Conservation (phyloP, 2,113 vertebrate species). For the Mus musculus region GRCm39 chr13:105970001-105970500, state of each 20-base stretch:
- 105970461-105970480: background rate
- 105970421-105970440: background rate
- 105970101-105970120: conserved; percentile 17
- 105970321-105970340: background rate
- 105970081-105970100: background rate
- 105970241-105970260: background rate
- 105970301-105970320: background rate
- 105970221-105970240: background rate
- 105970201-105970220: background rate
- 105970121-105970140: conserved; percentile 23
- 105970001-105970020: conserved; percentile 88
- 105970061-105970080: conserved; percentile 43
- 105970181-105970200: background rate
- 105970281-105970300: background rate
- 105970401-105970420: background rate
- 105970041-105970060: no score
- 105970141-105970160: conserved; percentile 19
- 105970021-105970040: conserved; percentile 52
- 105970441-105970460: background rate
- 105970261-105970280: background rate
- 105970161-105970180: conserved; percentile 53
- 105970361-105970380: background rate
- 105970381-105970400: background rate
- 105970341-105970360: background rate
- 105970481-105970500: background rate